Evolutionary conservation across 2,888 invertebrate genomes (phyloP), one percentile per base, ranked within the genome.

Genomic region (Pyrrhia umbra): DNA sequence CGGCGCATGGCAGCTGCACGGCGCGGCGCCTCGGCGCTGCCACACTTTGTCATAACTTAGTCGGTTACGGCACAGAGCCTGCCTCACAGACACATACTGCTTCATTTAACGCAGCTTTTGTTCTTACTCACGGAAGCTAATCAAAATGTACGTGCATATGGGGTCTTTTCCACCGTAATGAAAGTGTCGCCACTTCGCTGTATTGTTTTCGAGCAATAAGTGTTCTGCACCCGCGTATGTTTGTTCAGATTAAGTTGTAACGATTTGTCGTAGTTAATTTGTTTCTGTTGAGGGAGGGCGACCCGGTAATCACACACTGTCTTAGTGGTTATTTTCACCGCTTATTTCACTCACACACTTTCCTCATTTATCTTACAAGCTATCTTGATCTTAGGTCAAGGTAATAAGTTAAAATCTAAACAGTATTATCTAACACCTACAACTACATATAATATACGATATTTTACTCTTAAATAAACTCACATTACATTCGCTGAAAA

Each of bases 41-140:
- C 85, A 82, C 88, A 90, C 89, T 91, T 90, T 90, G 90, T 92
- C 92, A 93, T 93, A 93, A 93, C 89, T 92, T 92, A 84, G 85
- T 83, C 86, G 81, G 86, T 81, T 85, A 82, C 83, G 80, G 77
- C 80, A 71, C 72, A 62, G 62, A 72, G 54, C 66, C 62, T 51
- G 67, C 72, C 74, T 69, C 81, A 75, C 83, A 82, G 83, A 84
- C 82, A 85, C 79, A 83, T 79, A 78, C 80, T 81, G 86, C 85
- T 88, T 88, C 86, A 90, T 89, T 88, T 85, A 85, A 86, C 86
- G 81, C 77, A 77, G 87, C 88, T 88, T 88, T 89, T 90, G 88
- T 90, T 89, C 83, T 80, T 79, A 74, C 70, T 62, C 74, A 73
- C 75, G 83, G 82, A 87, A 84, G 79, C 86, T 87, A 87, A 89